These are phyloP conservation scores for Heliconius hortense DNA, from an alignment of 2,888 invertebrate genomes.

Conservation along the genomic window DNA sequence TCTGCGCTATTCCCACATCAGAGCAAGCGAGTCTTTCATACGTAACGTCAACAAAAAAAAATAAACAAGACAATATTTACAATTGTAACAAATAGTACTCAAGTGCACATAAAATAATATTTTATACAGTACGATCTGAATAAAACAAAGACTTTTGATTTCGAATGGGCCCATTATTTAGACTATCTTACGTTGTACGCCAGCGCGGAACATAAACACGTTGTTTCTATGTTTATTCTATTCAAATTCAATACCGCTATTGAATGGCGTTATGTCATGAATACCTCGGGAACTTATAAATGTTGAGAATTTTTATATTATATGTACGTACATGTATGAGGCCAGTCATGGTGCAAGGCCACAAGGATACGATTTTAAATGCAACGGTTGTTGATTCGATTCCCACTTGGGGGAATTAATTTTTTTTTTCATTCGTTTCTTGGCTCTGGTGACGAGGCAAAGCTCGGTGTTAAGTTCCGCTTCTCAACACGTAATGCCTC, in stretches of 20 bases:
- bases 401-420: background rate
- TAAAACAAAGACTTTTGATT: constrained; percentile 16
- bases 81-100: background rate
- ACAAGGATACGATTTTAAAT: background rate
- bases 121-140: background rate
- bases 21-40: no score
- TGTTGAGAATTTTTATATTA: background rate
- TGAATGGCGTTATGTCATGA: constrained; percentile 12
- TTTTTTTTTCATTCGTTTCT: no score
- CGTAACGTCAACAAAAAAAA: background rate
- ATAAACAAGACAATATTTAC: background rate
- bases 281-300: constrained; percentile 13
- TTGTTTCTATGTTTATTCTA: constrained; percentile 23
- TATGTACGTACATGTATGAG: background rate
- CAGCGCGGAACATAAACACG: constrained; percentile 14
- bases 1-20: background rate
- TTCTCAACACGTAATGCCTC: no score
- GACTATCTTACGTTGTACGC: constrained; percentile 2
- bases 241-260: constrained; percentile 17
- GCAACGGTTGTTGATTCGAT: background rate
- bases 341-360: background rate
- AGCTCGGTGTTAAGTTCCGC: no score
- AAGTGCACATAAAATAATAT: constrained; percentile 14
- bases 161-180: constrained; percentile 4
- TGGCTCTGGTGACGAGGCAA: no score